Evolutionary conservation across 2,113 vertebrate genomes (phyloP).

Genomic region (Motacilla tschutschensis): DNA sequence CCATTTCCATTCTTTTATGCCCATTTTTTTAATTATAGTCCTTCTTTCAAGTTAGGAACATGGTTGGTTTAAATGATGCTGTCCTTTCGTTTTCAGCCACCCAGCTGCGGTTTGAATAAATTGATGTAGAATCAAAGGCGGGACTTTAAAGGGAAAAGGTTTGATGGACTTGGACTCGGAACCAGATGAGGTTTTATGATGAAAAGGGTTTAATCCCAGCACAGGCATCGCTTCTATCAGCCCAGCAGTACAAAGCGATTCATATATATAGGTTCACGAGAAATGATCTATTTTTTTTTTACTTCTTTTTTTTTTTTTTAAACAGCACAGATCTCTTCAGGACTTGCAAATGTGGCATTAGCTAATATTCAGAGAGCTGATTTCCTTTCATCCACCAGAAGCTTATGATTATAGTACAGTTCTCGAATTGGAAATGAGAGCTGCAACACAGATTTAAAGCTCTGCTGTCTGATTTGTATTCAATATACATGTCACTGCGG

Average conservation of each 20-base stretch:
- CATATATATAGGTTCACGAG: slow-evolving; percentile 85
- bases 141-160: slow-evolving; percentile 95
- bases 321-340: slow-evolving; percentile 87
- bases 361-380: slow-evolving; percentile 93
- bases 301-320: slow-evolving; percentile 56
- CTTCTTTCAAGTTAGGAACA: slow-evolving; percentile 89
- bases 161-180: slow-evolving; percentile 96
- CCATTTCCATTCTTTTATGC: slow-evolving; percentile 91
- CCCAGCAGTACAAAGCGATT: slow-evolving; percentile 90
- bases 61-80: slow-evolving; percentile 86
- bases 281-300: slow-evolving; percentile 82
- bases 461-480: slow-evolving; percentile 92
- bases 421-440: slow-evolving; percentile 93
- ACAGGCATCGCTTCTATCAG: slow-evolving; percentile 94
- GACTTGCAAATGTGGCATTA: slow-evolving; percentile 99
- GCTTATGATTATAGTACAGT: slow-evolving; percentile 91
- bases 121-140: slow-evolving; percentile 96
- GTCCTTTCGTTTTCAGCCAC: slow-evolving; percentile 88
- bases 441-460: slow-evolving; percentile 81
- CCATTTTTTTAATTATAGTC: slow-evolving; percentile 96
- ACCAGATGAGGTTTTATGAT: slow-evolving; percentile 99
- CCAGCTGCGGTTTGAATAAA: slow-evolving; percentile 96
- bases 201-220: slow-evolving; percentile 97
- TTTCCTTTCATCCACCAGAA: slow-evolving; percentile 90
- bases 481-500: slow-evolving; percentile 90